These are phyloP conservation scores for Himalopsyche tibetana DNA, from an alignment of 2,888 invertebrate genomes.

Conservation along the genomic window DNA sequence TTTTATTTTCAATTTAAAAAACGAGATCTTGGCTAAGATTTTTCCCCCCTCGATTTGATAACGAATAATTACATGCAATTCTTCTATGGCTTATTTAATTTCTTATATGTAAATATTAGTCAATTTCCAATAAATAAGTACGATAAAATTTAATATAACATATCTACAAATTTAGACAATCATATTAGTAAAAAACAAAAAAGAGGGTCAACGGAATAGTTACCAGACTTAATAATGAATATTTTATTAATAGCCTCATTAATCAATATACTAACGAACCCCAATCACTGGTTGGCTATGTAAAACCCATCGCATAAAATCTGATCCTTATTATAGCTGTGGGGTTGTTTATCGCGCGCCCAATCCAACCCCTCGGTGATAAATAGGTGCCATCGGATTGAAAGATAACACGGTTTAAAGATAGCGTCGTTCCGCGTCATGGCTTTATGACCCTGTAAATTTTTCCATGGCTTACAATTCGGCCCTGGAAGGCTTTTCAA, in stretches of 20 bases:
- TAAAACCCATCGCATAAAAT: constrained; percentile 34
- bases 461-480: background rate
- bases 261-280: constrained; percentile 15
- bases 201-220: background rate
- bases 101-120: no score
- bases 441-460: constrained; percentile 34
- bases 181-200: no score
- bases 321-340: constrained; percentile 41
- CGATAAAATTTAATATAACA: no score
- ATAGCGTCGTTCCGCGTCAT: background rate
- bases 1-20: no score
- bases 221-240: background rate
- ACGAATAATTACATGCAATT: no score
- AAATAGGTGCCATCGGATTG: constrained; percentile 57
- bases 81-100: no score
- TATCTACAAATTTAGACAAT: no score
- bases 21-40: no score
- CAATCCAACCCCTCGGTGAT: constrained; percentile 47
- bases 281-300: background rate
- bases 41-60: no score
- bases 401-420: constrained; percentile 55
- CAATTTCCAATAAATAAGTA: no score
- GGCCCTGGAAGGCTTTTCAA: background rate
- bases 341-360: constrained; percentile 45
- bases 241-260: background rate